Evolutionary conservation across 2,888 invertebrate species (phyloP).

Genomic region (Andrena minutula): DNA sequence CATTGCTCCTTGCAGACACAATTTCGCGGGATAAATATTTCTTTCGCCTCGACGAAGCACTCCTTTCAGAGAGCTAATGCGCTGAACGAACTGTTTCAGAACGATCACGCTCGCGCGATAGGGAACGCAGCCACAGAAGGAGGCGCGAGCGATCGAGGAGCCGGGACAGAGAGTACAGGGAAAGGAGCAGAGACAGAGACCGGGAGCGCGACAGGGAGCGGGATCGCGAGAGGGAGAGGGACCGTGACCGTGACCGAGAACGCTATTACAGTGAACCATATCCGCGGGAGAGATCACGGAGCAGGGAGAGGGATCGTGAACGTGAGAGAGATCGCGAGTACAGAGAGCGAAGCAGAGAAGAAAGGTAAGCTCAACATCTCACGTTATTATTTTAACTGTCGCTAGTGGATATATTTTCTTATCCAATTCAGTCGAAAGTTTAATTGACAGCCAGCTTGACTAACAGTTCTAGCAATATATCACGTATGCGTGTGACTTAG

Average conservation of each 20-base stretch:
- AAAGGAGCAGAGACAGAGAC: constrained; percentile 86
- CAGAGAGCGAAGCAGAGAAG: constrained; percentile 91
- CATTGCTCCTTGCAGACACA: too few species aligned
- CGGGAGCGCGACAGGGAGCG: constrained; percentile 87
- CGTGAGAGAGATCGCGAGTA: constrained; percentile 89
- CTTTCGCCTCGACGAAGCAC: not conserved
- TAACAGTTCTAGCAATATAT: constrained; percentile 13
- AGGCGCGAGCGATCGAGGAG: constrained; percentile 91
- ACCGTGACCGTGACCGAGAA: constrained; percentile 86
- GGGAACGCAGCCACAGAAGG: constrained; percentile 86
- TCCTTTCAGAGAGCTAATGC: not conserved
- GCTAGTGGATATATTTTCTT: constrained; percentile 20
- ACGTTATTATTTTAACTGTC: constrained; percentile 52
- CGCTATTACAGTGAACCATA: constrained; percentile 85
- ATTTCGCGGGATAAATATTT: too few species aligned
- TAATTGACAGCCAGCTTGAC: constrained; percentile 24
- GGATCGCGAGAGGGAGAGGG: constrained; percentile 85
- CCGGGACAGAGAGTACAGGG: constrained; percentile 88
- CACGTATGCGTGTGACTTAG: constrained; percentile 26
- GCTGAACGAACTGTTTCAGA: constrained; percentile 78
- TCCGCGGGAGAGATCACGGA: constrained; percentile 92
- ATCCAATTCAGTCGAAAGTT: constrained; percentile 17
- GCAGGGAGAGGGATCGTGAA: constrained; percentile 89
- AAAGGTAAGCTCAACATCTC: constrained; percentile 87
- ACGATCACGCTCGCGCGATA: constrained; percentile 86